Base-by-base conservation (phyloP, 2,888 invertebrate species). In the Alentia gelatinosa region DNA sequence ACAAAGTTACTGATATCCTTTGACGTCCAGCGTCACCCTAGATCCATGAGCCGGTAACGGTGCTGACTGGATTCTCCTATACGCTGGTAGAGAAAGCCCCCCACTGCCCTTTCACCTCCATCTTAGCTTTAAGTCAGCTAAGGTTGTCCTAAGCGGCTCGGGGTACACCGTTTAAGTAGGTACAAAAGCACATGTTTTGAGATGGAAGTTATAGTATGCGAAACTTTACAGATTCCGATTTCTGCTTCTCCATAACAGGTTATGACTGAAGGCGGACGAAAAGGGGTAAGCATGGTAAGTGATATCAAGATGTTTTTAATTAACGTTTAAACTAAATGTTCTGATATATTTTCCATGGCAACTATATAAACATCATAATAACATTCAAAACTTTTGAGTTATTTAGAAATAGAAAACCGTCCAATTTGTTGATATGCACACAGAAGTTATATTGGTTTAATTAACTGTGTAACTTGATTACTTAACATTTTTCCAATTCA, bases 201-300 rank as follows among this genome's bases (percentile, higher is more conserved):
- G 3, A 56, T 4, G 12, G 19, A n/a, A 3, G 3, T 56, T 56
- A 19, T 3, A 56, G 12, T 47, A 56, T 56, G n/a, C 12, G 19
- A 56, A 3, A 56, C n/a, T 4, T n/a, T 56, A n/a, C n/a, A n/a
- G n/a, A n/a, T n/a, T n/a, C n/a, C n/a, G n/a, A 42, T 56, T 56
- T 56, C n/a, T n/a, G n/a, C 5, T 56, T 12, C 56, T n/a, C 19
- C 19, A 5, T 12, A 47, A 47, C 23, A 89, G 89, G 89, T 89
- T n/a, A 89, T 89, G 89, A 89, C 89, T 1, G 89, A 89, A 89
- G 63, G 68, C 37, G 89, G 89, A 39, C 37, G 42, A 39, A 89
- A 89, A 33, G 89, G 86, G 5, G 86, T 86, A 5, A 86, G 47
- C 47, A 42, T 47, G 86, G 50, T 86, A 86, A 47, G 50, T 30